Evolutionary conservation across 2,113 vertebrate species (phyloP).

Genomic region (Eupsittula cactorum): DNA sequence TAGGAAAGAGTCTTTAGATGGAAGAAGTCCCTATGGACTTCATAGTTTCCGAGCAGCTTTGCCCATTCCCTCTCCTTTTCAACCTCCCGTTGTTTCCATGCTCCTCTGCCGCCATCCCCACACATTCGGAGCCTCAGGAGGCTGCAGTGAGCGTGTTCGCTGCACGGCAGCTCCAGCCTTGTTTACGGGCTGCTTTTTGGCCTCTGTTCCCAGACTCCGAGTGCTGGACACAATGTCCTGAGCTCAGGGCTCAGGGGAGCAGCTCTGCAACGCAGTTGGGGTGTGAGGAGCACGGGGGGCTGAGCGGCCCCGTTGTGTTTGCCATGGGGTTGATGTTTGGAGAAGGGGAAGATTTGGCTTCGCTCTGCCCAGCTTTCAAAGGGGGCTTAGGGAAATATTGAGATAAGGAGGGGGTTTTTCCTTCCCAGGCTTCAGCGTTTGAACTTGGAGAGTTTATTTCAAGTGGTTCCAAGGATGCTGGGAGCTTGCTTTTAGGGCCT

Average conservation of each 20-base stretch:
- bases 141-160: fast-evolving
- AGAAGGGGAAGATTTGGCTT: neutral
- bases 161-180: neutral
- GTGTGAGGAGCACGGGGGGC: neutral
- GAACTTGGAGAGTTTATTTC: neutral
- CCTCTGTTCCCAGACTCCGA: neutral
- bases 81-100: neutral
- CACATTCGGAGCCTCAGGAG: fast-evolving
- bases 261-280: neutral
- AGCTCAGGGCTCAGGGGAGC: neutral
- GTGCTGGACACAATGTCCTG: neutral
- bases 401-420: fast-evolving
- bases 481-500: neutral
- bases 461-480: neutral
- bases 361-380: neutral
- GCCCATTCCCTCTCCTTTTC: neutral
- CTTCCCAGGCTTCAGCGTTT: neutral
- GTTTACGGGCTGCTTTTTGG: neutral
- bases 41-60: neutral
- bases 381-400: neutral
- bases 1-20: neutral
- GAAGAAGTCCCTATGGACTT: neutral
- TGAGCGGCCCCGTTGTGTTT: no score
- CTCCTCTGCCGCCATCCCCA: fast-evolving
- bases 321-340: neutral